Base-by-base conservation (phyloP, 2,888 invertebrate species). In the Lymantria dispar region DNA sequence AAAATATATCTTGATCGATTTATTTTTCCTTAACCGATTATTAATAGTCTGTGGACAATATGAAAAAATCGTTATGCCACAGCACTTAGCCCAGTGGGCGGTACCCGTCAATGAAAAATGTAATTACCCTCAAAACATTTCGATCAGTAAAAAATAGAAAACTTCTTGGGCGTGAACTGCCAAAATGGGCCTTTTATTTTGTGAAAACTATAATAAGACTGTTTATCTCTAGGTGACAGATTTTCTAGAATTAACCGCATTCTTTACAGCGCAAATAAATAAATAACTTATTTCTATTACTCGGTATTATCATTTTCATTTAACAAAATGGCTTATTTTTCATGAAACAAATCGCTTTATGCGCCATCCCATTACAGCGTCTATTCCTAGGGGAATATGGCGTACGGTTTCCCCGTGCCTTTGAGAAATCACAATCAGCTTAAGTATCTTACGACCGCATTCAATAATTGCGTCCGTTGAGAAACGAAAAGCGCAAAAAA, bases 281-380 rank as follows among this genome's bases (percentile, higher is more conserved):
- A 22, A 5, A 22, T 22, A 22, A 22, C 8, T 33, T 33, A 33
- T 33, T 33, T 33, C 3, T 33, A 33, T 33, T 10, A 33, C 22
- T 9, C 12, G 22, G 14, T 10, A 40, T 14, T 40, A 10, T 8
- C 10, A 14, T 14, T 15, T 40, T 40, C 13, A 40, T 40, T 40
- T 40, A 10, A 14, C 10, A 40, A 40, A 14, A 40, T 29, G 8
- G 30, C 0, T 56, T 60, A 62, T 66, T 55, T 60, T 59, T 62
- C 60, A 66, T 69, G 5, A 66, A 64, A 78, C 70, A 76, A 80
- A 83, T 76, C 78, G 72, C 72, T 78, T 84, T 83, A 78, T 62
- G 58, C 57, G 61, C 56, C 58, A 52, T 64, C 65, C 83, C 74
- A 80, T 82, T 81, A 78, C 62, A 45, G 49, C 50, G 59, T 54